phyloP scores from a whole-genome alignment of 2,888 invertebrate genomes.

The Xylocampa areola region DNA sequence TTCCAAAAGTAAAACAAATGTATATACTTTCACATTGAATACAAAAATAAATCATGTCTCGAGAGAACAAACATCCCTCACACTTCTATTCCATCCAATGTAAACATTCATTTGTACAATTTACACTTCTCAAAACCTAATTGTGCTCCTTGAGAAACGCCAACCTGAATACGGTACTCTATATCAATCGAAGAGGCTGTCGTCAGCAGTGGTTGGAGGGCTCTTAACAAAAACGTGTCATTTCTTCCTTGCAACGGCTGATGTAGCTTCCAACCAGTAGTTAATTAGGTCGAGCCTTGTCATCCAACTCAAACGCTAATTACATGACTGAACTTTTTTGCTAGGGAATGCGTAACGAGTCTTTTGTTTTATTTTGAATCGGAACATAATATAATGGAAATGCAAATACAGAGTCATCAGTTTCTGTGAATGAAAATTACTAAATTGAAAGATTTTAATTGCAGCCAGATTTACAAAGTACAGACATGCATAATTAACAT shows the following conservation, averaged over 20 bases:
- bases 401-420: neutral
- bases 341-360: slow-evolving; percentile 16
- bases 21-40: too few species aligned
- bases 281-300: slow-evolving; percentile 67
- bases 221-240: slow-evolving; percentile 47
- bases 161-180: slow-evolving; percentile 18
- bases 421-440: too few species aligned
- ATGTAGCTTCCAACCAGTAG: slow-evolving; percentile 11
- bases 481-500: too few species aligned
- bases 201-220: slow-evolving; percentile 47
- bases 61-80: neutral
- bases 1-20: too few species aligned
- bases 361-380: slow-evolving; percentile 9
- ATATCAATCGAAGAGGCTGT: slow-evolving; percentile 30
- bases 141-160: slow-evolving; percentile 13
- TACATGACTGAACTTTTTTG: slow-evolving; percentile 27
- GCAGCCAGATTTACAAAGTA: too few species aligned
- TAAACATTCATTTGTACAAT: too few species aligned
- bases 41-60: neutral
- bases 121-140: slow-evolving; percentile 3
- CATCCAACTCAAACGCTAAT: slow-evolving; percentile 36
- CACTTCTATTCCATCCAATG: neutral
- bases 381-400: slow-evolving; percentile 3
- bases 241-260: slow-evolving; percentile 42
- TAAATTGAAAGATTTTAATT: too few species aligned